Evolutionary conservation across 2,888 invertebrate genomes (phyloP).

Genomic region (Catocala sponsa): DNA sequence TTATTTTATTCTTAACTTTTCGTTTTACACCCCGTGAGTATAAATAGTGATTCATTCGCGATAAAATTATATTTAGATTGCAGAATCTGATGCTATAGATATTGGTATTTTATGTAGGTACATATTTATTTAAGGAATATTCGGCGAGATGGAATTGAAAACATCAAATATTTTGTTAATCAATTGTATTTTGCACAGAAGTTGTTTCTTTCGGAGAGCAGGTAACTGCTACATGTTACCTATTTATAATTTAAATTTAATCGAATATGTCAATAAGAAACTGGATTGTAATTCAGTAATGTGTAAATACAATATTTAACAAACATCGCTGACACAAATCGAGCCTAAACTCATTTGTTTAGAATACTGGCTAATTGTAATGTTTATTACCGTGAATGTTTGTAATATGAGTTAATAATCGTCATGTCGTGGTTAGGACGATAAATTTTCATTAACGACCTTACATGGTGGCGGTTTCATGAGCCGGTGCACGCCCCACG

Average conservation of each 20-base stretch:
- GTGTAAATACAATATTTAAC: constrained; percentile 37
- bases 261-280: too few relatives aligned
- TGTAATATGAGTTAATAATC: constrained; percentile 63
- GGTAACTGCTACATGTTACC: too few relatives aligned
- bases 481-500: not conserved
- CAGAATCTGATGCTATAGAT: constrained; percentile 53
- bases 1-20: constrained; percentile 47
- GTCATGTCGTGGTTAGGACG: constrained; percentile 59
- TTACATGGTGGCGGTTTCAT: constrained; percentile 41
- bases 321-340: constrained; percentile 55
- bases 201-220: too few relatives aligned
- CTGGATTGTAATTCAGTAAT: too few relatives aligned
- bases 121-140: constrained; percentile 55
- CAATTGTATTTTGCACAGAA: too few relatives aligned
- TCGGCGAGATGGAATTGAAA: constrained; percentile 42
- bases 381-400: constrained; percentile 63
- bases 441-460: constrained; percentile 66
- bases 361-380: constrained; percentile 60
- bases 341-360: constrained; percentile 48
- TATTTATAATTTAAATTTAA: too few relatives aligned
- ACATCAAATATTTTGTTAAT: constrained; percentile 30
- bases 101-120: constrained; percentile 44
- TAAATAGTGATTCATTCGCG: constrained; percentile 60
- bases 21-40: constrained; percentile 51
- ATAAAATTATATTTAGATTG: constrained; percentile 68